Conservation (phyloP, 2,888 invertebrate species). For the Sphinx pinastri region DNA sequence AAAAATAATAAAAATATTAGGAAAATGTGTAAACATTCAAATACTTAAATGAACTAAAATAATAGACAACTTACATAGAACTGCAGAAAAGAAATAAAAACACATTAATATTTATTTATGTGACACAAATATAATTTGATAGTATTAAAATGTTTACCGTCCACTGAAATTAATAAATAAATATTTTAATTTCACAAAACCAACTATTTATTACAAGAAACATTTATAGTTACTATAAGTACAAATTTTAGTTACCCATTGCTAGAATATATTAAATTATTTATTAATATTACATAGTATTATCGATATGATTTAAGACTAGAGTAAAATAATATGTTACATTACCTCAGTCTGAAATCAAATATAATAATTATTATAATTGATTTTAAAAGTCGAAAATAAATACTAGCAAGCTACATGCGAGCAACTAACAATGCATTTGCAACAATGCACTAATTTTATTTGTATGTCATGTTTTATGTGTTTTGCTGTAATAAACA, state of each 20-base stretch:
- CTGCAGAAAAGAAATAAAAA: not conserved
- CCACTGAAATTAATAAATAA: slow-evolving; percentile 7
- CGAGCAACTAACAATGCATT: no score
- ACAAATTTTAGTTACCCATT: not conserved
- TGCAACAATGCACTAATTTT: no score
- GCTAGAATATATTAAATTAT: not conserved
- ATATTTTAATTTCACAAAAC: not conserved
- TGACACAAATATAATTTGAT: no score
- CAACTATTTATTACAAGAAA: not conserved
- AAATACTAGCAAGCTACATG: no score
- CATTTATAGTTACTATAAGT: not conserved
- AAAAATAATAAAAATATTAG: not conserved
- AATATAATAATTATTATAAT: not conserved
- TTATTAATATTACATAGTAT: not conserved
- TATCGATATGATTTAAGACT: not conserved
- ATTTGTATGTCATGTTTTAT: no score
- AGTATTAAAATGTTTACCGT: slow-evolving; percentile 6
- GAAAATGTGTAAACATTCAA: not conserved
- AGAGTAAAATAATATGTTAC: not conserved
- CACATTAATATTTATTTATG: not conserved
- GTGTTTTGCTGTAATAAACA: no score
- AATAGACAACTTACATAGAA: slow-evolving; percentile 8
- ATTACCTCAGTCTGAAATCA: not conserved
- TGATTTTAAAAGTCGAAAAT: no score
- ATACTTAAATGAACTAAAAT: not conserved